phyloP scores from a whole-genome alignment of 2,888 invertebrate species.

The Brenthis hecate region DNA sequence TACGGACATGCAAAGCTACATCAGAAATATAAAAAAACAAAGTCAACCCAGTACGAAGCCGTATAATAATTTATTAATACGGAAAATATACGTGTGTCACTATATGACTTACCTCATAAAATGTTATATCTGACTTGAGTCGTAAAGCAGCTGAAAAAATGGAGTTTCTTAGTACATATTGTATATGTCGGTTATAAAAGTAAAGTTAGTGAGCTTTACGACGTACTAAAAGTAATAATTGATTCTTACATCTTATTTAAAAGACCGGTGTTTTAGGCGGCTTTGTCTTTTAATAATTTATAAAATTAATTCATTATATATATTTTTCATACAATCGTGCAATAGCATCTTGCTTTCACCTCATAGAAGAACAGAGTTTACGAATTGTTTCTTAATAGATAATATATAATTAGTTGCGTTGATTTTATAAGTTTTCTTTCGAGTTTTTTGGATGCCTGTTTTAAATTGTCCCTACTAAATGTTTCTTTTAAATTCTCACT shows the following conservation, averaged over 20 bases:
- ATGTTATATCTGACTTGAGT: slow-evolving; percentile 26
- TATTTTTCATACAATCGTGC: no score
- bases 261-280: no score
- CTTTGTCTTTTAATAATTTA: no score
- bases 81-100: slow-evolving; percentile 28
- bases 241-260: slow-evolving; percentile 5
- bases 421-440: no score
- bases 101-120: slow-evolving; percentile 33
- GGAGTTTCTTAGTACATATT: slow-evolving; percentile 17
- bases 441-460: no score
- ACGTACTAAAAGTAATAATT: slow-evolving; percentile 17
- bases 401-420: no score
- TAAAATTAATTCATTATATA: no score
- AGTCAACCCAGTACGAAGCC: slow-evolving; percentile 25
- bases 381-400: no score
- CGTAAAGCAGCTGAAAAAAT: slow-evolving; percentile 34
- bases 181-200: slow-evolving; percentile 13
- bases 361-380: no score
- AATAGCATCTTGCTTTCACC: no score
- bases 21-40: slow-evolving; percentile 32
- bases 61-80: slow-evolving; percentile 37
- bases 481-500: no score
- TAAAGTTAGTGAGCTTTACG: slow-evolving; percentile 12
- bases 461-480: no score
- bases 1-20: slow-evolving; percentile 25